phyloP scores from a whole-genome alignment of 2,797 vertebrate species.

The Myotis myotis region DNA sequence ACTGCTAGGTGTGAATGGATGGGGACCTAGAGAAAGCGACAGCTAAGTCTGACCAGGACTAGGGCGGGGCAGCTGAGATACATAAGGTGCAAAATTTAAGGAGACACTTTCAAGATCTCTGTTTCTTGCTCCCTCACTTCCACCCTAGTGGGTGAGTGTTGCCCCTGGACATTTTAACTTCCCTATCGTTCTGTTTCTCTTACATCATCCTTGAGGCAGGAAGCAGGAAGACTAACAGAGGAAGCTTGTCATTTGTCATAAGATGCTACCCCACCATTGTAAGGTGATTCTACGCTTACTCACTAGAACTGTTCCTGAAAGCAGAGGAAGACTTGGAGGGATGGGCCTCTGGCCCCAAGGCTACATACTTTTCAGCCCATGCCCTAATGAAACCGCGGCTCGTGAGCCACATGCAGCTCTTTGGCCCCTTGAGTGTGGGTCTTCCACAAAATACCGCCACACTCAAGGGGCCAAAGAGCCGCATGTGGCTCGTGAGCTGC shows the following conservation, averaged over 20 bases:
- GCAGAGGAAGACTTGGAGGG: background rate
- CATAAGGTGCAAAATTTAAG: background rate
- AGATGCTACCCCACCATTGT: background rate
- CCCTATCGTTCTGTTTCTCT: background rate
- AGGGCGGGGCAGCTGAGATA: no score
- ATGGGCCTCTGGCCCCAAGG: accelerated
- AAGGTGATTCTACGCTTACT: background rate
- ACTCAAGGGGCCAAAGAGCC: no score
- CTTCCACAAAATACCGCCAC: no score
- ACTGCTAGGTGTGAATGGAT: background rate
- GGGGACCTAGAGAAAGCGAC: background rate
- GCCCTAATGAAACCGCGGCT: background rate
- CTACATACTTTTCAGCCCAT: background rate
- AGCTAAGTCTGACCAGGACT: background rate
- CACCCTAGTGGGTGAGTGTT: accelerated
- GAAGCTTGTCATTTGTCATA: background rate
- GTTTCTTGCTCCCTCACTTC: background rate
- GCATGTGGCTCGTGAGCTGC: no score
- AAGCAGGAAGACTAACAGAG: background rate
- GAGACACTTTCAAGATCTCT: background rate
- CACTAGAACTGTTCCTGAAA: background rate
- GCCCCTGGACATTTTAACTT: background rate
- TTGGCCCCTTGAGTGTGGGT: no score
- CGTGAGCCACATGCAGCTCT: no score
- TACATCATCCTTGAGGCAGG: background rate